Conservation (phyloP, 2,113 vertebrate genomes). For the Pao palembangensis region DNA sequence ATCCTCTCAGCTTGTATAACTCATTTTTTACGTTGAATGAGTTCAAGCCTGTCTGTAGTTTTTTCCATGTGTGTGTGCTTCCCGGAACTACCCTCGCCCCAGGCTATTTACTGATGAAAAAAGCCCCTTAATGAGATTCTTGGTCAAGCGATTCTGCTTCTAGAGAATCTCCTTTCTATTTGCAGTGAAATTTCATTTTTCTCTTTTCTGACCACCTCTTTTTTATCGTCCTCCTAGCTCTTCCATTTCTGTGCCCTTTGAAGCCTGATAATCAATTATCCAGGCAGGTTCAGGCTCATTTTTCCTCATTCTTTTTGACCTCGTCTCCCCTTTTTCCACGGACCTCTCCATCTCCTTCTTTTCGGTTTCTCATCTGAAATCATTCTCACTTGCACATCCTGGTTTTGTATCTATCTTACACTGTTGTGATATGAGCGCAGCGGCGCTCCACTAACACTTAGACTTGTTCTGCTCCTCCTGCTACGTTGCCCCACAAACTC, state of each 20-base stretch:
- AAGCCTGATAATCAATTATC: constrained; percentile 25
- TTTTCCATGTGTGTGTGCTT: constrained; percentile 16
- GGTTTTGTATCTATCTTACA: no score
- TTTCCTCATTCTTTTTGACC: constrained; percentile 7
- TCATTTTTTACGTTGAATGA: constrained; percentile 5
- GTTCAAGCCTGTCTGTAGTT: constrained; percentile 23
- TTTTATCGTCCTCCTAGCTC: constrained; percentile 3
- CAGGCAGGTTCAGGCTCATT: no score
- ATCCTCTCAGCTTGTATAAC: neutral
- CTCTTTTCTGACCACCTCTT: neutral
- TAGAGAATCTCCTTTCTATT: neutral
- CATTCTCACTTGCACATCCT: no score
- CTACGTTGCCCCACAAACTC: neutral
- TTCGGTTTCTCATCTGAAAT: neutral
- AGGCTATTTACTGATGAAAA: constrained; percentile 25
- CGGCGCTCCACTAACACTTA: no score
- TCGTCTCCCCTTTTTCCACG: constrained; percentile 6
- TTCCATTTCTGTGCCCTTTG: constrained; percentile 12
- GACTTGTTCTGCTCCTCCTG: no score
- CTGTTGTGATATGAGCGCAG: no score
- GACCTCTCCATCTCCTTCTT: neutral
- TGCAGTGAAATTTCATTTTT: constrained; percentile 12
- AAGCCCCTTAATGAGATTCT: constrained; percentile 28
- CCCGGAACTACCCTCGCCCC: constrained; percentile 19
- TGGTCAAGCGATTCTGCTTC: constrained; percentile 7